Evolutionary conservation across 2,797 vertebrate genomes (phyloP).

Genomic region (Cuniculus paca): DNA sequence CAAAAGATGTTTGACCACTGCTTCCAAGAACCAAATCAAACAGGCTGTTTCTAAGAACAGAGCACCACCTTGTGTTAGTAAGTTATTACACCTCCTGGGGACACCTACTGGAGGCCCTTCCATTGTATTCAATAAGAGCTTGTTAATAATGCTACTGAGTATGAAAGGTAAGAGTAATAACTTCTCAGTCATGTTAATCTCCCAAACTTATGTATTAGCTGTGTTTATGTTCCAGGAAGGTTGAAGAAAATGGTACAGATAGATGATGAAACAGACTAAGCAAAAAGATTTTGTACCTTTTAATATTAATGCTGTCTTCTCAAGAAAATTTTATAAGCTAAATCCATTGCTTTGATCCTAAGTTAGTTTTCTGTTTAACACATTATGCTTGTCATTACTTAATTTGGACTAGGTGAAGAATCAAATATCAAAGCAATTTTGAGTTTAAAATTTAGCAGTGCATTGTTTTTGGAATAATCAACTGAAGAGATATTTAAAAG

Average conservation of each 20-base stretch:
- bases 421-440: slow-evolving; percentile 14
- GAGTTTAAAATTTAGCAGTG: slow-evolving; percentile 25
- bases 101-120: accelerated
- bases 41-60: slow-evolving; percentile 86
- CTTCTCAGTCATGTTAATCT: background rate
- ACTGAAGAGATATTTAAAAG: slow-evolving; percentile 34
- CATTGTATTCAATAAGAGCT: accelerated
- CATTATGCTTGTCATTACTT: background rate
- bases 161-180: background rate
- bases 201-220: background rate
- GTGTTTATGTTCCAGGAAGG: background rate
- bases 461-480: slow-evolving; percentile 35
- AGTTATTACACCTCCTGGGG: slow-evolving; percentile 64
- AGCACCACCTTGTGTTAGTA: slow-evolving; percentile 89
- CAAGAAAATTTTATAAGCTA: slow-evolving; percentile 38
- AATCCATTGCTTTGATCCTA: background rate
- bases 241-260: background rate
- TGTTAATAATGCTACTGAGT: background rate
- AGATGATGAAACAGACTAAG: slow-evolving; percentile 1
- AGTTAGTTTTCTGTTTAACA: slow-evolving; percentile 28
- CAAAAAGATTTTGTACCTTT: background rate
- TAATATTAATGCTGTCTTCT: slow-evolving; percentile 16
- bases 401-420: slow-evolving; percentile 25
- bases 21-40: slow-evolving; percentile 54
- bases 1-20: slow-evolving; percentile 7